phyloP scores from a whole-genome alignment of 2,888 invertebrate species.

The Heterodera filipjevi region DNA sequence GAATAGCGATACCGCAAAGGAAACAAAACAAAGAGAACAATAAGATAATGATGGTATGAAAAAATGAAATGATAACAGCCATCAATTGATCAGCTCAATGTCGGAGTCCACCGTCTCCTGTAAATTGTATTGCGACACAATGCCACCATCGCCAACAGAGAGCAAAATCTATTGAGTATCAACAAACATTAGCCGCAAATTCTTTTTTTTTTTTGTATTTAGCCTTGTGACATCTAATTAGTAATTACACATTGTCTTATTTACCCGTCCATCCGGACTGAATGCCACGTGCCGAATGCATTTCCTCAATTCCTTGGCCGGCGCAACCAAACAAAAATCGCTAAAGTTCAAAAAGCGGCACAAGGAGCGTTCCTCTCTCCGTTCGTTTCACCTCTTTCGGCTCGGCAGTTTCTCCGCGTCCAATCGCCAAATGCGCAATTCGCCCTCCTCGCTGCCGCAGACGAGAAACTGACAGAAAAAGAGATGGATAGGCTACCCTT shows the following conservation, averaged over 20 bases:
- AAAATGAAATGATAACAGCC: not conserved
- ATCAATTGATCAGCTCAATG: not conserved
- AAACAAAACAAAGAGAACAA: not conserved
- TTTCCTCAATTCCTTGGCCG: slow-evolving; percentile 27
- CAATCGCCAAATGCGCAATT: slow-evolving; percentile 42
- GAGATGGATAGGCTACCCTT: too few species aligned
- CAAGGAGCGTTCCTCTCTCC: not conserved
- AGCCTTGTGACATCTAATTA: not conserved
- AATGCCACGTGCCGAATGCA: slow-evolving; percentile 46
- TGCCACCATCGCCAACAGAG: slow-evolving; percentile 35
- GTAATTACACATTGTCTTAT: not conserved
- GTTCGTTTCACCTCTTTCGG: slow-evolving; percentile 14
- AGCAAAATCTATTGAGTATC: too few species aligned
- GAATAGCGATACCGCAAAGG: too few species aligned
- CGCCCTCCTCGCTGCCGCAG: slow-evolving; percentile 42
- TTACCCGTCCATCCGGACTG: slow-evolving; percentile 38
- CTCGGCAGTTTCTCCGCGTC: slow-evolving; percentile 28
- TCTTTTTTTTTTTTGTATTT: not conserved
- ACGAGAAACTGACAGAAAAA: slow-evolving; percentile 43
- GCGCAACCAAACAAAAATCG: slow-evolving; percentile 36
- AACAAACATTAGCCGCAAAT: too few species aligned
- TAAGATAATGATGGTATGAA: not conserved
- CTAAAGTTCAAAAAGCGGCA: slow-evolving; percentile 27
- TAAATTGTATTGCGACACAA: slow-evolving; percentile 30
- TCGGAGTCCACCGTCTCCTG: not conserved